These are phyloP conservation scores for Clinocottus analis DNA, from an alignment of 2,113 vertebrate genomes.

Conservation along the genomic window DNA sequence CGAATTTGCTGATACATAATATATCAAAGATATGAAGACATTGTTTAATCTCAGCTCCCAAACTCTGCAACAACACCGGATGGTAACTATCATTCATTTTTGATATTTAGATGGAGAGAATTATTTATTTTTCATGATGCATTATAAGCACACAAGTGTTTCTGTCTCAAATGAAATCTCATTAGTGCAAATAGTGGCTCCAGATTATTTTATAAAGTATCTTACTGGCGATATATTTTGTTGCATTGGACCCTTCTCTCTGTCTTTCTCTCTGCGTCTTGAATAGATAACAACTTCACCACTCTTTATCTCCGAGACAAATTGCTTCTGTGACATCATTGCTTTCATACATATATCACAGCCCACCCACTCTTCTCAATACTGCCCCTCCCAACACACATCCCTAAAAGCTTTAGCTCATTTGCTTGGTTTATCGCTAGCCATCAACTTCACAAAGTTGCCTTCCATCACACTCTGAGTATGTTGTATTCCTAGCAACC, in stretches of 20 bases:
- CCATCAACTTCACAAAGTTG: not conserved
- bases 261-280: conserved; percentile 16
- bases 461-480: not conserved
- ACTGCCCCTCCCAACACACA: conserved; percentile 24
- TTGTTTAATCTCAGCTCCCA: conserved; percentile 9
- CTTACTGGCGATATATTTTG: conserved; percentile 28
- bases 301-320: conserved; percentile 57
- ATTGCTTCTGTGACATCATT: conserved; percentile 60
- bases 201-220: conserved; percentile 29
- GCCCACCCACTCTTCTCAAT: conserved; percentile 42
- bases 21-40: conserved; percentile 13
- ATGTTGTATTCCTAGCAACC: not conserved
- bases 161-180: not conserved
- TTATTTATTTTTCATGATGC: not conserved
- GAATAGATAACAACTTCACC: conserved; percentile 42
- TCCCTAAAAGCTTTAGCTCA: conserved; percentile 52
- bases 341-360: conserved; percentile 48
- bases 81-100: not conserved
- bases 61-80: not conserved
- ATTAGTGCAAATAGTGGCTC: not conserved
- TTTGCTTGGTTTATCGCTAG: conserved; percentile 15
- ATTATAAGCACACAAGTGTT: not conserved
- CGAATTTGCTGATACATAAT: conserved; percentile 21
- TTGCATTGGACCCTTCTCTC: conserved; percentile 35
- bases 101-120: not conserved